Base-by-base conservation (phyloP, 2,888 invertebrate genomes). In the Calliopum simillimum region DNA sequence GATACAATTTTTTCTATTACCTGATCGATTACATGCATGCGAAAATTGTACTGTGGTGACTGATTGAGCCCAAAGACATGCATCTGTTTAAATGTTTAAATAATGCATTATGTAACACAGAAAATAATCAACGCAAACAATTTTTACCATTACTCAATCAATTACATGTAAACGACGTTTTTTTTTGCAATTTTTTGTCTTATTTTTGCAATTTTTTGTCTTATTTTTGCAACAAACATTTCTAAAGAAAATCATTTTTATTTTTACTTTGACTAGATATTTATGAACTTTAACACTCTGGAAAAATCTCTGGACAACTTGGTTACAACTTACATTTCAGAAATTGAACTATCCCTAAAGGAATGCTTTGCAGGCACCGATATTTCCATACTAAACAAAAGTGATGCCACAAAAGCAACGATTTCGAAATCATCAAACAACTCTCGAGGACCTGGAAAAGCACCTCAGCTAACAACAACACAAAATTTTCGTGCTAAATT, bases 401-500 rank as follows among this genome's bases (percentile, higher is more conserved):
- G 86, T 81, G 88, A 66, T 83, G 85, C 56, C 82, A 87, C 74
- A 51, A 79, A 88, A 49, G 71, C 74, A 33, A 58, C 56, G 13
- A 23, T 53, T 58, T 67, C 61, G 2, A 71, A 75, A 65, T n/a
- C 61, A 8, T 23, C 67, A 3, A 21, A 72, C 4, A 33, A 33
- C 2, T 55, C 76, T 1, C 88, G 71, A 84, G 86, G 82, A 1
- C 90, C 70, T 80, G 90, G 70, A 81, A 90, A 87, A 87, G 88
- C 72, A 82, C 89, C 80, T 78, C 89, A 70, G 84, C 87, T 89
- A 83, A 89, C 84, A 0, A 86, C 85, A 78, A 89, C 76, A 80
- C 86, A 86, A 87, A 84, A 89, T 86, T 80, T 90, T 86, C 77
- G 90, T 82, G 85, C 87, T 81, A 77, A 93, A 80, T 89, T 98